Percentiles rank a stretch among this genome's conserved stretches.
Evolutionary conservation across 2,888 invertebrate genomes (phyloP).

Genomic region (Schizaphis graminum): DNA sequence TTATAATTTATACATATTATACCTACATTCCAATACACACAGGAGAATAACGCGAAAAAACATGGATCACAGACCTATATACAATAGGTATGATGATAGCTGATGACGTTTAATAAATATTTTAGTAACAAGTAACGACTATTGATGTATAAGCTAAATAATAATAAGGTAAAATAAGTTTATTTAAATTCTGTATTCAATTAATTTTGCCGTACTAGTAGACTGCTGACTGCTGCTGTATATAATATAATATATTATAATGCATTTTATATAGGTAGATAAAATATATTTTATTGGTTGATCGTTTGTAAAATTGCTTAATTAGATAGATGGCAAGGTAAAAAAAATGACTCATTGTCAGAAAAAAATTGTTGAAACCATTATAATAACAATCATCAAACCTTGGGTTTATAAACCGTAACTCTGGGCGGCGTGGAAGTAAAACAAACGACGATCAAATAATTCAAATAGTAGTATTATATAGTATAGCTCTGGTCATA

Average conservation of each 20-base stretch:
- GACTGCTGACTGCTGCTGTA: neutral
- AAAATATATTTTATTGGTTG: neutral
- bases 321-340: conserved; percentile 40
- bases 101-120: neutral
- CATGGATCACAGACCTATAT: neutral
- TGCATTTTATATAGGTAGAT: neutral
- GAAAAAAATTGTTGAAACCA: conserved; percentile 9
- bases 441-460: neutral
- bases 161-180: neutral
- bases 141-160: neutral
- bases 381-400: conserved; percentile 26
- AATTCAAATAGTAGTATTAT: too few relatives aligned
- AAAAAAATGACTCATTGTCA: neutral
- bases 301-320: conserved; percentile 11
- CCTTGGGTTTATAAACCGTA: conserved; percentile 43
- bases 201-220: neutral
- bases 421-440: neutral
- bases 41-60: neutral
- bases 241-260: neutral
- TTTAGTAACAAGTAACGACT: neutral
- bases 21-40: neutral
- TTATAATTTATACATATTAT: conserved; percentile 6
- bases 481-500: neutral
- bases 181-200: neutral
- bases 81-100: neutral